Evolutionary conservation across 2,797 vertebrate genomes (phyloP), one percentile per base, ranked within the genome.

Genomic region (Acomys russatus): DNA sequence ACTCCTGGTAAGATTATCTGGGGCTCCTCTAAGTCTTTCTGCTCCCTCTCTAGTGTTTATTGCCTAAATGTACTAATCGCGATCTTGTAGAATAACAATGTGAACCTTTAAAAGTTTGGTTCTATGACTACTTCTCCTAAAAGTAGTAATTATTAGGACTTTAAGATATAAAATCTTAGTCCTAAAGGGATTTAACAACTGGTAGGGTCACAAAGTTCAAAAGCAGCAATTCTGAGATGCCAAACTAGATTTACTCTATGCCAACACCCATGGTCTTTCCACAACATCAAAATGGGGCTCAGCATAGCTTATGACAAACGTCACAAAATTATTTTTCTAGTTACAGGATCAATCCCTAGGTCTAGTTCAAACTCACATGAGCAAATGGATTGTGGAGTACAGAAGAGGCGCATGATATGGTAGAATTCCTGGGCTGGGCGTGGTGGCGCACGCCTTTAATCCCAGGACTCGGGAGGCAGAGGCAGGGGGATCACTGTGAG

Each of bases 21-120:
- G 56, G 90, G 93, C 93, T 59, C 82, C 11, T 28, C 17, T 63
- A 84, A 89, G 35, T 4, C 49, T 82, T 88, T 93, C 22, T 96
- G 2, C 10, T 95, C 12, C 28, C 71, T 96, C 70, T 90, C 86
- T 83, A 89, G 10, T 96, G 22, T 64, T 96, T 96, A 90, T 77
- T 95, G 17, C 23, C 78, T 95, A 70, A 83, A 66, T 94, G 76
- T 63, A 89, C 18, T 95, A 94, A 91, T 68, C 28, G 51, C 17
- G 66, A 7, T 91, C 22, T 86, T 73, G 25, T 61, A 80, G 35
- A 68, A 74, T 80, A 83, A 88, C 84, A 28, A 3, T 83, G 88
- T 91, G 33, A 49, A 20, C 44, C 15, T 49, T 92, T 79, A 78
- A 96, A 88, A 79, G 9, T 91, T 94, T 33, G 94, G 30, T 92